Evolutionary conservation across 2,797 vertebrate genomes (phyloP).

Genomic region (Anas bernieri): DNA sequence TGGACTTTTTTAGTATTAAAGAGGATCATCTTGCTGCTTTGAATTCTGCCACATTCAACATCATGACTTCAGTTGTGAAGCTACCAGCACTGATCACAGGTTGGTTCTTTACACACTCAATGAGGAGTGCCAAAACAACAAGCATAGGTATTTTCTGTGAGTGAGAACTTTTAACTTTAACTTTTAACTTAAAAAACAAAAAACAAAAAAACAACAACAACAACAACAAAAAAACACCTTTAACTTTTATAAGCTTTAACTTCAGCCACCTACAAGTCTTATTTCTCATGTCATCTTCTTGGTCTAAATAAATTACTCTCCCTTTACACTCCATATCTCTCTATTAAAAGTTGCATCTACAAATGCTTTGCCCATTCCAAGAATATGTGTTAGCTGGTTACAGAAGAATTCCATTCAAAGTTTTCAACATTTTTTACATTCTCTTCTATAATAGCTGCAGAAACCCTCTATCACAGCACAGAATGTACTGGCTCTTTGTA

Average conservation of each 20-base stretch:
- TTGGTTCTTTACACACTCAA: neutral
- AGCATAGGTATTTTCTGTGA: rapidly evolving
- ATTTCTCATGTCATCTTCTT: neutral
- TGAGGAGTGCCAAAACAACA: neutral
- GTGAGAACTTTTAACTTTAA: neutral
- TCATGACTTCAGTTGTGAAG: neutral
- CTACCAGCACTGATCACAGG: neutral
- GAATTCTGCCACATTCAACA: neutral
- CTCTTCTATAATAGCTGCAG: neutral
- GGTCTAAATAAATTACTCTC: neutral
- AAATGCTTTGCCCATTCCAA: neutral
- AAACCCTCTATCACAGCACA: neutral
- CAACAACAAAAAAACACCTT: no score
- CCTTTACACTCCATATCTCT: neutral
- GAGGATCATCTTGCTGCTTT: neutral
- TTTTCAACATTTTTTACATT: neutral
- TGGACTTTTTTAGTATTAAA: neutral
- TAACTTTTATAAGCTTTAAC: neutral
- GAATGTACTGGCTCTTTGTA: neutral
- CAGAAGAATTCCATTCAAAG: neutral
- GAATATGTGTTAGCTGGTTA: neutral
- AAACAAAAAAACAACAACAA: no score
- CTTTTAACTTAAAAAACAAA: no score
- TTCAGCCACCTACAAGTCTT: neutral
- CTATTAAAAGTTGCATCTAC: neutral